These are phyloP conservation scores for Parauchenoglanis ngamensis DNA, from an alignment of 2,797 vertebrate species.

Conservation along the genomic window DNA sequence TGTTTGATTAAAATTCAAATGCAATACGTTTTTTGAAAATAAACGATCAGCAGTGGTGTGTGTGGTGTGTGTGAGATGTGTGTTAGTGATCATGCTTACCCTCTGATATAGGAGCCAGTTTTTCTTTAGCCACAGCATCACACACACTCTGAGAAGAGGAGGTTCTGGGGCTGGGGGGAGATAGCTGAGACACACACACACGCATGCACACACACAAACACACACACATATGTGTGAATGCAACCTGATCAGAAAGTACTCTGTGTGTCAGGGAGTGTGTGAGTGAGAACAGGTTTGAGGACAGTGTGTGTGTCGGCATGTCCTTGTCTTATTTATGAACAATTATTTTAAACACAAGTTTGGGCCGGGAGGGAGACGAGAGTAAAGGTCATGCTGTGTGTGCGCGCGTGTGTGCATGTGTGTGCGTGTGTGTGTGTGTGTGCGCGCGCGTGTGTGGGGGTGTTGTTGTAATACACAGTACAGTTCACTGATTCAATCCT, in stretches of 20 bases:
- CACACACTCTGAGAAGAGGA: slow-evolving; percentile 52
- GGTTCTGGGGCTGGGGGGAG: slow-evolving; percentile 26
- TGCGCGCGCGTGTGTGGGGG: neutral
- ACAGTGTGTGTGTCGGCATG: neutral
- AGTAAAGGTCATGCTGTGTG: neutral
- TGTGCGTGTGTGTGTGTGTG: neutral
- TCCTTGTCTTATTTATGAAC: neutral
- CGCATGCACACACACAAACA: slow-evolving; percentile 23
- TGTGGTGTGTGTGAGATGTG: slow-evolving; percentile 10
- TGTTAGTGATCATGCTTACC: slow-evolving; percentile 70
- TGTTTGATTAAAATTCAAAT: neutral
- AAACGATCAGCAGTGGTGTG: neutral
- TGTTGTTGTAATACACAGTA: neutral
- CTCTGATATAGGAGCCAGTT: slow-evolving; percentile 72
- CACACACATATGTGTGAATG: slow-evolving; percentile 10
- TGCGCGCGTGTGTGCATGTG: neutral
- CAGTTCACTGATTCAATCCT: neutral
- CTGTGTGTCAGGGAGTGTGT: neutral
- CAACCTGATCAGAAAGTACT: neutral
- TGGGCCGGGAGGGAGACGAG: neutral
- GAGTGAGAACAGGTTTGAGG: slow-evolving; percentile 45
- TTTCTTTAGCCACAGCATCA: slow-evolving; percentile 54
- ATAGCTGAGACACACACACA: slow-evolving; percentile 57
- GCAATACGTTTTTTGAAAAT: neutral
- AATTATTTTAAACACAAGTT: neutral